Conservation (phyloP, 2,797 vertebrate species). For the Melanotaenia trifasciata region DNA sequence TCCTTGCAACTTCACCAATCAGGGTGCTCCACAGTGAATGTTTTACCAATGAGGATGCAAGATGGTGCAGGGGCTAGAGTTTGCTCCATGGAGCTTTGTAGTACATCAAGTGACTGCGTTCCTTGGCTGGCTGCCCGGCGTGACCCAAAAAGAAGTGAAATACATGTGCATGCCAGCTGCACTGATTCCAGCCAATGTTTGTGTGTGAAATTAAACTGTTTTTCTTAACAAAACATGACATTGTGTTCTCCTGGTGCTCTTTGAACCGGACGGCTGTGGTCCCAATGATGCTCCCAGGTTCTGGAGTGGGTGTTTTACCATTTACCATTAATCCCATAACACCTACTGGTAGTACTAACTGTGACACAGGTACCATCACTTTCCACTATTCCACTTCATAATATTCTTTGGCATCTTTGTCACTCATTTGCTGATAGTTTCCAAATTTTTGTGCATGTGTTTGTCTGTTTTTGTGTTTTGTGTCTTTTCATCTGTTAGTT, state of each 20-base stretch:
- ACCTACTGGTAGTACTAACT: constrained; percentile 97
- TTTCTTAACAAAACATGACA: constrained; percentile 68
- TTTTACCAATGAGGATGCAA: constrained; percentile 60
- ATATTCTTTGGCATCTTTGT: constrained; percentile 47
- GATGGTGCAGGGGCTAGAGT: constrained; percentile 63
- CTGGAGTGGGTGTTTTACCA: constrained; percentile 95
- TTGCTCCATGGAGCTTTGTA: constrained; percentile 67
- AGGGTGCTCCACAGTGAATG: constrained; percentile 55
- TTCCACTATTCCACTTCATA: constrained; percentile 60
- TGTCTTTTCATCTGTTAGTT: constrained; percentile 14
- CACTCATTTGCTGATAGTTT: constrained; percentile 39
- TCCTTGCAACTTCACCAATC: constrained; percentile 66
- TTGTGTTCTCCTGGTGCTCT: constrained; percentile 70
- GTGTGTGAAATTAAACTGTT: constrained; percentile 59
- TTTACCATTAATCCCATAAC: constrained; percentile 95
- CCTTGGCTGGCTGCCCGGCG: constrained; percentile 61
- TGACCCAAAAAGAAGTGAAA: constrained; percentile 40
- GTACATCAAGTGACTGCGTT: constrained; percentile 54
- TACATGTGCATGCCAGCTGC: constrained; percentile 71
- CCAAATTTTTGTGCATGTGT: constrained; percentile 43
- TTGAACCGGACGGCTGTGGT: constrained; percentile 67
- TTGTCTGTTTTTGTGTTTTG: constrained; percentile 28
- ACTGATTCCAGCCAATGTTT: constrained; percentile 57
- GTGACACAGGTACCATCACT: constrained; percentile 94
- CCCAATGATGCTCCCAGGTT: constrained; percentile 87